Conservation (phyloP, 2,888 invertebrate species). For the Hylaea fasciaria region DNA sequence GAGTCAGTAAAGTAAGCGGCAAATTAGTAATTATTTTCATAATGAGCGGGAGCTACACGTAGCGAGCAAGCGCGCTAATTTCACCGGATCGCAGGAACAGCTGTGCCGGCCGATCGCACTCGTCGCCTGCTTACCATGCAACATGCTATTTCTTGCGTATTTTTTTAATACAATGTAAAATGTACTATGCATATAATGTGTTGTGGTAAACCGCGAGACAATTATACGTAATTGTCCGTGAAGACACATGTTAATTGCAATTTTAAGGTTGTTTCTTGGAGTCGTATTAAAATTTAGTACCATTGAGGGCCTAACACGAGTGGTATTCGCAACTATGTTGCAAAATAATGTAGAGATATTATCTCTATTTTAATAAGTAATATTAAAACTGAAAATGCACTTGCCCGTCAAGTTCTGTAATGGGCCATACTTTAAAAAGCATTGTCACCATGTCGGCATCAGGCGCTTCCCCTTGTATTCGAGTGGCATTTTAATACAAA, state of each 20-base stretch:
- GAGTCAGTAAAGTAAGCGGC: constrained; percentile 27
- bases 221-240: constrained; percentile 52
- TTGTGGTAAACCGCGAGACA: constrained; percentile 52
- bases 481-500: too few relatives aligned
- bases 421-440: not conserved
- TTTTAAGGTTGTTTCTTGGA: constrained; percentile 42
- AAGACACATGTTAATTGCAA: constrained; percentile 45
- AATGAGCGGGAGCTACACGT: constrained; percentile 53
- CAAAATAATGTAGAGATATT: not conserved
- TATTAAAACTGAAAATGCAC: too few relatives aligned
- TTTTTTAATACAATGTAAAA: constrained; percentile 18
- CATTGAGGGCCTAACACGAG: too few relatives aligned
- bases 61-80: constrained; percentile 71
- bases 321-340: not conserved
- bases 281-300: constrained; percentile 23
- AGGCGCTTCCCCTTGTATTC: too few relatives aligned
- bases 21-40: constrained; percentile 44
- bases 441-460: too few relatives aligned
- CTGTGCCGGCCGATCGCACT: constrained; percentile 54
- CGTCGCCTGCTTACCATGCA: constrained; percentile 55
- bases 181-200: constrained; percentile 40
- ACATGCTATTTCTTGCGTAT: constrained; percentile 31
- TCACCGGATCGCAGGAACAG: constrained; percentile 55
- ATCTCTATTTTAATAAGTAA: too few relatives aligned
- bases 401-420: not conserved